Base-by-base conservation (phyloP, 2,888 invertebrate species). In the Emmelina monodactyla region DNA sequence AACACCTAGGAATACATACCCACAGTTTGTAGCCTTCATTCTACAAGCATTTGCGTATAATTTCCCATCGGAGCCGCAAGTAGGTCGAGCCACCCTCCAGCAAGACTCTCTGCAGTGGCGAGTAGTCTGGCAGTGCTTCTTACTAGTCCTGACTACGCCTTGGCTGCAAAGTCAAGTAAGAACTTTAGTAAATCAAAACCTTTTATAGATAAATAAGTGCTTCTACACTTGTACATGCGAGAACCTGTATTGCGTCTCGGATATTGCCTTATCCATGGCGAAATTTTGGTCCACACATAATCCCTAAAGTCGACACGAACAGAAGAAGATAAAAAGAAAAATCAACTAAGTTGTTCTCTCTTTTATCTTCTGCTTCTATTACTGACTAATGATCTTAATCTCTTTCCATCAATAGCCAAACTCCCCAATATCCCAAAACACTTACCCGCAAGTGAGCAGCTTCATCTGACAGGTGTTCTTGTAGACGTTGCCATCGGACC, bases 401-500 rank as follows among this genome's bases (percentile, higher is more conserved):
- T n/a, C n/a, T n/a, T n/a, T n/a, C n/a, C n/a, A n/a, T n/a, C n/a
- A n/a, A n/a, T n/a, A n/a, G n/a, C n/a, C n/a, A n/a, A n/a, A n/a
- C n/a, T n/a, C n/a, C n/a, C n/a, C n/a, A n/a, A n/a, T n/a, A n/a
- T n/a, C n/a, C n/a, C n/a, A n/a, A n/a, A 19, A 25, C 3, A 14
- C 83, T 72, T 69, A 91, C 84, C 92, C 91, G 72, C 97, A 97
- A 32, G 94, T 94, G 15, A 91, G 82, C 39, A 91, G 82, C 56
- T 92, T 92, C 95, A 97, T 94, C 58, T 92, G 92, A 57, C 97
- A 97, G 2, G 94, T 93, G 51, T 88, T 95, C 56, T 91, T 90
- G 80, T 96, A 96, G 0, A 94, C 94, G 55, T 92, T 92, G 16
- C 92, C 94, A 57, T 96, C 92, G 38, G 91, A 92, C 2, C 92